These are phyloP conservation scores for Steatornis caripensis DNA, from an alignment of 2,113 vertebrate genomes.

Conservation along the genomic window DNA sequence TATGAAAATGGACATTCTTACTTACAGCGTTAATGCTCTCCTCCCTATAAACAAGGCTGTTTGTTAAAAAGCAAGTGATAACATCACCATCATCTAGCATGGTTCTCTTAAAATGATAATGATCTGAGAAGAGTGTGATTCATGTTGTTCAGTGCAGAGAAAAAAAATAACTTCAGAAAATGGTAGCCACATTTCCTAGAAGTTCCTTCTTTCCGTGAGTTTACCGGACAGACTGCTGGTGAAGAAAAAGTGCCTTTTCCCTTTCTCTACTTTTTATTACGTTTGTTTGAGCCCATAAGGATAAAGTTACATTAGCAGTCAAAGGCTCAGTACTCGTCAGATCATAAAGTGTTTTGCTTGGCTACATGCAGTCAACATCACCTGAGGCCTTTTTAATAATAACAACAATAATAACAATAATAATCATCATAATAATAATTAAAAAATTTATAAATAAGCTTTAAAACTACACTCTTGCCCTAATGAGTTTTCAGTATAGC, in stretches of 20 bases:
- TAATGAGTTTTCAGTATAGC: neutral
- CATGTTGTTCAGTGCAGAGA: neutral
- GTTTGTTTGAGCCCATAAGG: neutral
- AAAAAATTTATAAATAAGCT: neutral
- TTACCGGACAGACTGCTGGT: neutral
- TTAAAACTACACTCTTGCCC: neutral
- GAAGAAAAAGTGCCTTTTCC: neutral
- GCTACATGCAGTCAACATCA: neutral
- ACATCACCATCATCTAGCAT: neutral
- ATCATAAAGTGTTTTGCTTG: neutral
- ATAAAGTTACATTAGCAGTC: neutral
- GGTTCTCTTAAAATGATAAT: neutral
- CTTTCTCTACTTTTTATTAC: neutral
- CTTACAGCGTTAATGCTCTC: neutral
- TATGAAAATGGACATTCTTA: neutral
- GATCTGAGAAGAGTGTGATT: neutral
- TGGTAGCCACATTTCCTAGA: neutral
- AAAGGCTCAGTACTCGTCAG: neutral
- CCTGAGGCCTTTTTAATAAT: neutral
- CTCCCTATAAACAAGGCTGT: neutral
- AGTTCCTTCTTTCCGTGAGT: neutral
- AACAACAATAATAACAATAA: neutral
- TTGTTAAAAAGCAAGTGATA: constrained; percentile 6
- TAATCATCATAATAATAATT: neutral
- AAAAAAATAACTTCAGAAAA: neutral